phyloP scores from a whole-genome alignment of 2,113 vertebrate species.

The Grus americana region DNA sequence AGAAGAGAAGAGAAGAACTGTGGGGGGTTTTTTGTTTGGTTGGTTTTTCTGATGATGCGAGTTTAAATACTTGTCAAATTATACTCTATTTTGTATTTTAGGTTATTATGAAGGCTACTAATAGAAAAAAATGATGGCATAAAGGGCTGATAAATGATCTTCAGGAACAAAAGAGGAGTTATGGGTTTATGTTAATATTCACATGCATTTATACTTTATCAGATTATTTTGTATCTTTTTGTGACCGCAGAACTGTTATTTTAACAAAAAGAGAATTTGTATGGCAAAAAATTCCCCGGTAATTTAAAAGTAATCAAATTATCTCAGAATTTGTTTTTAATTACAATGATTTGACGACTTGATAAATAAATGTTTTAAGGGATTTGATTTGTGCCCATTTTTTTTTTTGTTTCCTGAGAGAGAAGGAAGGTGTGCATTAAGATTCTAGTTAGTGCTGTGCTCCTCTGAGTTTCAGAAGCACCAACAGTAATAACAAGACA shows the following conservation, averaged over 20 bases:
- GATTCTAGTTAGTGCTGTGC: neutral
- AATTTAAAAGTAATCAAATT: neutral
- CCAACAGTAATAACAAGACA: neutral
- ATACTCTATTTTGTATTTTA: neutral
- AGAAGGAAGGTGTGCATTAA: neutral
- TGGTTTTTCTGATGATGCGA: neutral
- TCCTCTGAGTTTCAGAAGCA: neutral
- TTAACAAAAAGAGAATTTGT: neutral
- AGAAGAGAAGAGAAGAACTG: too few relatives aligned
- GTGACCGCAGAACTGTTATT: neutral
- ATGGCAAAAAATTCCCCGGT: neutral
- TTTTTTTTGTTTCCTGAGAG: neutral
- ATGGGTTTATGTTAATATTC: neutral
- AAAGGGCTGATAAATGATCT: neutral
- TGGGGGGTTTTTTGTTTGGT: neutral
- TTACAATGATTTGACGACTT: neutral
- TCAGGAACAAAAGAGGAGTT: neutral
- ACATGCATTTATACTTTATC: neutral
- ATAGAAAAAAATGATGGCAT: neutral
- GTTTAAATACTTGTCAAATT: neutral
- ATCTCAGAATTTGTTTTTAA: neutral
- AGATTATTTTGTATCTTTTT: neutral
- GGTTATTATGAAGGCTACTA: neutral
- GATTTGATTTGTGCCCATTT: fast-evolving
- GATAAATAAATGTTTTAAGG: neutral